Percentiles rank a stretch among this genome's conserved stretches.
Conservation (phyloP, 2,888 invertebrate species). For the Nomada flava region DNA sequence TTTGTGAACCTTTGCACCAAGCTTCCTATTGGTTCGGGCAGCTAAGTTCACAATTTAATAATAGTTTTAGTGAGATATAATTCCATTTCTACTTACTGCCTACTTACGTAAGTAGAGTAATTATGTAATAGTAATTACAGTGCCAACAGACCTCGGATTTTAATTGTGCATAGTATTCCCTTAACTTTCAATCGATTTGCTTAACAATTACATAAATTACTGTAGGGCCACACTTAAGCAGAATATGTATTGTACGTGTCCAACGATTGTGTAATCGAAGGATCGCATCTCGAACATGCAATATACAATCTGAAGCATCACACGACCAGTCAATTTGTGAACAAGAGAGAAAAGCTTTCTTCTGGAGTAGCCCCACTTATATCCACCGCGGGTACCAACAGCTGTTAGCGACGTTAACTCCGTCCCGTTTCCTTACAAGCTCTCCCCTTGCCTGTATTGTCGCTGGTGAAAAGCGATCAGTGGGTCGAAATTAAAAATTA, state of each 20-base stretch:
- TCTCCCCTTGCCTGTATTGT: conserved; percentile 25
- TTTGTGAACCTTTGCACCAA: no score
- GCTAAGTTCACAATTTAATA: no score
- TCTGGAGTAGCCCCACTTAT: conserved; percentile 73
- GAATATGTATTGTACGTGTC: neutral
- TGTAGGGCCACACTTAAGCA: no score
- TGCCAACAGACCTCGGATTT: no score
- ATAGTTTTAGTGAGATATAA: no score
- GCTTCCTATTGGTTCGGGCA: no score
- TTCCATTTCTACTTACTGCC: no score
- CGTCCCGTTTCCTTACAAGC: conserved; percentile 57
- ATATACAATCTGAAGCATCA: conserved; percentile 14
- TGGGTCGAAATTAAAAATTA: conserved; percentile 49
- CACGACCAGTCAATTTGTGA: conserved; percentile 48
- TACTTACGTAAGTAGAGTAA: no score
- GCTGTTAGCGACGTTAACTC: conserved; percentile 76
- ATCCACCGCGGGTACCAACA: conserved; percentile 74
- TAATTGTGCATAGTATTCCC: no score
- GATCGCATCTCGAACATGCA: neutral
- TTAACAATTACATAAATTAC: no score
- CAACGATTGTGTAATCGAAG: neutral
- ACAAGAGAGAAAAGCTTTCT: conserved; percentile 43
- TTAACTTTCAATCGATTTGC: no score
- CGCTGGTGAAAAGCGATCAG: conserved; percentile 48
- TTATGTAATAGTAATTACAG: no score